A percentile compares a stretch with the other conserved stretches of the same genome.
These are phyloP conservation scores for Pungitius pungitius DNA, from an alignment of 2,113 vertebrate genomes.

Conservation along the genomic window DNA sequence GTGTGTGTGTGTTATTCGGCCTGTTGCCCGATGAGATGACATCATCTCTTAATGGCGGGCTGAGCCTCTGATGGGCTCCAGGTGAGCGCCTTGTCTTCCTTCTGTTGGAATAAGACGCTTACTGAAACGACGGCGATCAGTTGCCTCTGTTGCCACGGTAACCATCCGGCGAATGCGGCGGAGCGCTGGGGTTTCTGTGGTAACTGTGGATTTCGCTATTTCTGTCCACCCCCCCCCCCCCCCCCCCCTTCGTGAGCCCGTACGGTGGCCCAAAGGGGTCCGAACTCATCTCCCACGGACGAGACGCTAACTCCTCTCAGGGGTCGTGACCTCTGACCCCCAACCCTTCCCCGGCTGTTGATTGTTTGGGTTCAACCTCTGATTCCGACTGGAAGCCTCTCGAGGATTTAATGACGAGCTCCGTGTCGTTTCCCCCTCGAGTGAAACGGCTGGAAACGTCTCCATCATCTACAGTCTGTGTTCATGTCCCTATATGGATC, in stretches of 20 bases:
- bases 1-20: constrained; percentile 9
- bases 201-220: constrained; percentile 78
- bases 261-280: constrained; percentile 29
- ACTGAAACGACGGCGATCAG: constrained; percentile 67
- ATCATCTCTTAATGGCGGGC: constrained; percentile 12
- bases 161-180: constrained; percentile 61
- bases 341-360: background rate
- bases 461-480: too few relatives aligned
- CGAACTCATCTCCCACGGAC: background rate
- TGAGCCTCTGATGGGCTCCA: constrained; percentile 29
- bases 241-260: constrained; percentile 42
- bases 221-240: constrained; percentile 67
- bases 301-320: background rate
- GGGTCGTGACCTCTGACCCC: constrained; percentile 22
- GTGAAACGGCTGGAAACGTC: too few relatives aligned
- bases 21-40: constrained; percentile 6
- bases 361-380: too few relatives aligned
- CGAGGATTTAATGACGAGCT: too few relatives aligned
- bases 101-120: constrained; percentile 46
- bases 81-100: background rate
- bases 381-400: too few relatives aligned
- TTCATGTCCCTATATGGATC: too few relatives aligned
- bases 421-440: too few relatives aligned
- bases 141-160: constrained; percentile 85
- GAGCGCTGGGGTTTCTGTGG: constrained; percentile 74